A percentile compares a stretch with the other conserved stretches of the same genome.
Conservation (phyloP, 2,113 vertebrate species). For the Apaloderma vittatum region DNA sequence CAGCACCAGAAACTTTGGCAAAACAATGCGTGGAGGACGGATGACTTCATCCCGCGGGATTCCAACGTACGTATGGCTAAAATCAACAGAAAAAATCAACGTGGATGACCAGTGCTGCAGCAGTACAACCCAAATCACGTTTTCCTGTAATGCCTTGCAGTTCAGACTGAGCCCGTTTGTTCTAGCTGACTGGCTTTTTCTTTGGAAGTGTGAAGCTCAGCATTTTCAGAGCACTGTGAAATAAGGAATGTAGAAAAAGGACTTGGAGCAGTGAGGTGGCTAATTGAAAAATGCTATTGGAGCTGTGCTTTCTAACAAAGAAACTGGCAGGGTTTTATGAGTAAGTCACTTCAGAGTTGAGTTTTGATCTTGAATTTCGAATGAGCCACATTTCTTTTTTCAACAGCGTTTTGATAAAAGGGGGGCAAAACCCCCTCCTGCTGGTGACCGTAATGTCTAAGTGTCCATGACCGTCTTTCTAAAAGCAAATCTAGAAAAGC, state of each 20-base stretch:
- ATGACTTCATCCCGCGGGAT: neutral
- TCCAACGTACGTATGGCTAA: neutral
- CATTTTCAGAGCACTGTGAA: conserved; percentile 71
- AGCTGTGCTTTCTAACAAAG: conserved; percentile 49
- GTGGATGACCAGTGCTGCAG: neutral
- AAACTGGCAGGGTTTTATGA: conserved; percentile 29
- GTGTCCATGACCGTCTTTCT: conserved; percentile 14
- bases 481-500: neutral
- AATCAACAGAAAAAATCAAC: neutral
- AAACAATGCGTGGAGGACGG: neutral
- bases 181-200: conserved; percentile 69
- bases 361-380: conserved; percentile 57
- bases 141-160: neutral
- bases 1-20: neutral
- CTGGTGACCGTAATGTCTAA: conserved; percentile 13
- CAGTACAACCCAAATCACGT: conserved; percentile 6
- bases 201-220: conserved; percentile 70
- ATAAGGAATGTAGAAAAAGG: conserved; percentile 62
- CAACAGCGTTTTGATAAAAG: neutral
- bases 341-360: conserved; percentile 25
- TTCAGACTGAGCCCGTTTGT: conserved; percentile 57
- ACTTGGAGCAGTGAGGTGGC: conserved; percentile 68
- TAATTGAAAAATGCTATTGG: conserved; percentile 70
- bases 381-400: conserved; percentile 36
- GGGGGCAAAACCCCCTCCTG: neutral